Evolutionary conservation across 2,113 vertebrate species (phyloP), one percentile per base, ranked within the genome.

Genomic region (Petrocephalus zakoni): DNA sequence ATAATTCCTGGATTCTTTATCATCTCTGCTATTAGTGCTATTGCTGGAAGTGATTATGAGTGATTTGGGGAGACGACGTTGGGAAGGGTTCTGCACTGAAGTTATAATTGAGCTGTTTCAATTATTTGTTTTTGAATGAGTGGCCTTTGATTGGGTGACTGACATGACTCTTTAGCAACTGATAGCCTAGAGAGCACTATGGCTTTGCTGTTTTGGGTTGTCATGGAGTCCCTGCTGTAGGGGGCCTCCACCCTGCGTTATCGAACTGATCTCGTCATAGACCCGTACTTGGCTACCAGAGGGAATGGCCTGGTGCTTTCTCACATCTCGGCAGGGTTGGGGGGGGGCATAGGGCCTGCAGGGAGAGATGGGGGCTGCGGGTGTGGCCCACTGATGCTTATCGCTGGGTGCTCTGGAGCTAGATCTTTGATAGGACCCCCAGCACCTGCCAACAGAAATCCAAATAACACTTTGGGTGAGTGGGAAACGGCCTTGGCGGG

Each of bases 371-470:
- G 90, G 93, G 94, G 93, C 89, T 92, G 90, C 91, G 22, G 55
- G 86, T 46, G 86, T n/a, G 86, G 88, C 83, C 91, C 85, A 83
- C 91, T 88, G 93, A 95, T 95, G 91, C 93, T 94, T 94, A 95
- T 95, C 95, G 87, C 85, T 42, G 88, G 89, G 87, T 87, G 89
- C 90, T 92, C 90, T 87, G 90, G 91, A 93, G 92, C 91, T 82
- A 92, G 93, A 94, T 94, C 90, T 90, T 89, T 85, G 92, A 93
- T 93, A 91, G 88, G 89, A 75, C 93, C 92, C 92, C 93, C 92
- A 93, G 91, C 95, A 95, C 93, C 94, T 94, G 94, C 93, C 90
- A 84, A 78, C 91, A 83, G 91, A 94, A 94, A 94, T 93, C 92
- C 90, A 94, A 95, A 95, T 94, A 94, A 94, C 93, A 91, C 93